Evolutionary conservation across 2,113 vertebrate genomes (phyloP), one percentile per base, ranked within the genome.

Genomic region (Arvicanthis niloticus): DNA sequence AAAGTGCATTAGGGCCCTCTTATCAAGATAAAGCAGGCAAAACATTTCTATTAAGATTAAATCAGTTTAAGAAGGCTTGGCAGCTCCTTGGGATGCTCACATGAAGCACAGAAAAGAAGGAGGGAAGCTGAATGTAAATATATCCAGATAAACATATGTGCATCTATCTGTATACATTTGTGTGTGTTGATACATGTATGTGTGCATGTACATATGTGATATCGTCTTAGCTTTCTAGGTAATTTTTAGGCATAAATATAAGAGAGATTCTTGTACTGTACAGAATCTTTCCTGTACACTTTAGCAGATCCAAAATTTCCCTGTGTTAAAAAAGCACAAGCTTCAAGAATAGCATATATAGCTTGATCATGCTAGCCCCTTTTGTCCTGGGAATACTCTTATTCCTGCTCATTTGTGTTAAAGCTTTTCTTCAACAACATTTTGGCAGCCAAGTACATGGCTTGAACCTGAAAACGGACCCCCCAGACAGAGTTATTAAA

Each of bases 1-100:
- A 51, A 82, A 94, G 56, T 60, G 45, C 37, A 48, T 86, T 60
- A 73, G 48, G 73, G 10, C 68, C 5, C 13, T 87, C 58, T 91
- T 91, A 87, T 60, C 19, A 62, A 89, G 62, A 89, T 67, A 76
- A 51, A 56, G 51, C 56, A 88, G 91, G 65, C 26, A 48, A 68
- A 60, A 60, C 7, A 1, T 82, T 96, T 92, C 73, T 53, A 51
- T 77, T 82, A 95, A 70, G 60, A 15, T 78, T 82, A 92, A 91
- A 51, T 91, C 68, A 31, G 56, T 11, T 88, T 86, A 70, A 88
- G 58, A 86, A 7, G 58, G 12, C 11, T 56, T 22, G 7, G 48
- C 16, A 51, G 51, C 42, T 40, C 73, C 2, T 89, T 5, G 0
- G 29, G 45, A 34, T 45, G 37, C 5, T 51, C 17, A 42, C 1